Conservation (phyloP, 2,113 vertebrate genomes). For the Maccullochella peelii region DNA sequence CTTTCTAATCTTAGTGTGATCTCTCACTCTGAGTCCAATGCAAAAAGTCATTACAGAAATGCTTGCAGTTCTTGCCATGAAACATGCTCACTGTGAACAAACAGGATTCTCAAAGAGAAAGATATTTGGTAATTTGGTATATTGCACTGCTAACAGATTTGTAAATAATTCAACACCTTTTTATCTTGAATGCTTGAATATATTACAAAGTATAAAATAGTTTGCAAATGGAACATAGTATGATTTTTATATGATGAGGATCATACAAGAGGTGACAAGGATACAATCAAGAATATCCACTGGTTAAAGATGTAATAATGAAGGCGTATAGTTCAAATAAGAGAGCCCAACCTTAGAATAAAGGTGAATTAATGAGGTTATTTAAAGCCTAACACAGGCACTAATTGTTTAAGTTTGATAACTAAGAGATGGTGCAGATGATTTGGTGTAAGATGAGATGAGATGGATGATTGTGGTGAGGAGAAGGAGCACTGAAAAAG, state of each 20-base stretch:
- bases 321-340: neutral
- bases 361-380: neutral
- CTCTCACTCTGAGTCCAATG: constrained; percentile 44
- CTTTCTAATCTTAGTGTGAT: constrained; percentile 73
- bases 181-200: neutral
- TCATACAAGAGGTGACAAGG: neutral
- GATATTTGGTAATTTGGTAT: neutral
- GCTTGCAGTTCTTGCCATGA: constrained; percentile 20
- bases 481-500: neutral
- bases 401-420: neutral
- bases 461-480: neutral
- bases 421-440: neutral
- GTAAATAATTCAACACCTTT: neutral
- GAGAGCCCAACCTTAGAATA: neutral
- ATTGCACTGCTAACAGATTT: neutral
- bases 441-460: neutral
- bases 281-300: neutral
- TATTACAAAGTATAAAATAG: neutral
- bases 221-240: neutral
- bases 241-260: neutral
- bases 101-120: neutral
- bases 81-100: constrained; percentile 10
- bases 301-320: neutral
- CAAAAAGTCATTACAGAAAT: constrained; percentile 61
- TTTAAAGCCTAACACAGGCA: neutral